A percentile compares a stretch with the other conserved stretches of the same genome.
phyloP scores from a whole-genome alignment of 2,797 vertebrate species.

The Bovichtus variegatus region DNA sequence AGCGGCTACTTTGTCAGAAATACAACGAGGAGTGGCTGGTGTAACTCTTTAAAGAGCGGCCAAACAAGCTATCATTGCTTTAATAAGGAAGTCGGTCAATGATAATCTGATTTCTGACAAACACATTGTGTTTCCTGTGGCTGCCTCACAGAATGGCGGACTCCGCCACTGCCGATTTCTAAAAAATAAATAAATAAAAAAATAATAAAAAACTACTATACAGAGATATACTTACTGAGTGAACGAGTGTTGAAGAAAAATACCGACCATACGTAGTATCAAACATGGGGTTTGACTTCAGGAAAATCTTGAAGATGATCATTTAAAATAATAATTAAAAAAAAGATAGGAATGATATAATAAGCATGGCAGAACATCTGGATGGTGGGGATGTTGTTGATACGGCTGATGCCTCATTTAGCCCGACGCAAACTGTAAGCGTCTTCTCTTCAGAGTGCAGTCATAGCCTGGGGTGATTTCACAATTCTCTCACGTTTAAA shows the following conservation, averaged over 20 bases:
- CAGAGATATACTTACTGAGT: background rate
- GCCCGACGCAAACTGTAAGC: constrained; percentile 1
- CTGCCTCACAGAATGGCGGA: background rate
- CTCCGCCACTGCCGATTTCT: background rate
- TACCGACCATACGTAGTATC: background rate
- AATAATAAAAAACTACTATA: background rate
- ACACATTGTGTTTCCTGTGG: background rate
- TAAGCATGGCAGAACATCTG: constrained; percentile 12
- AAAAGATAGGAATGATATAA: background rate
- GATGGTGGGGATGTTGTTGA: constrained; percentile 31
- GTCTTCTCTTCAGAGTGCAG: constrained; percentile 42
- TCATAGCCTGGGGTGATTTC: constrained; percentile 22
- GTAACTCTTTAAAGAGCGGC: background rate
- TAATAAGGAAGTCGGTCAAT: background rate
- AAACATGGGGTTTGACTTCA: background rate
- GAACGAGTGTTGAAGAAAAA: background rate
- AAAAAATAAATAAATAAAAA: too few species aligned
- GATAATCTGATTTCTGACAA: constrained; percentile 3
- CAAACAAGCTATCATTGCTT: background rate
- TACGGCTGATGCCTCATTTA: constrained; percentile 11
- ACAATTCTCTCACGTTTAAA: constrained; percentile 10
- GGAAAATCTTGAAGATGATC: too few species aligned
- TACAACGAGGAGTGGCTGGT: background rate
- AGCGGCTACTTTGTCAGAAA: background rate
- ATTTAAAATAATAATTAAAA: background rate